Conservation (phyloP, 2,797 vertebrate species). For the Bucorvus abyssinicus region DNA sequence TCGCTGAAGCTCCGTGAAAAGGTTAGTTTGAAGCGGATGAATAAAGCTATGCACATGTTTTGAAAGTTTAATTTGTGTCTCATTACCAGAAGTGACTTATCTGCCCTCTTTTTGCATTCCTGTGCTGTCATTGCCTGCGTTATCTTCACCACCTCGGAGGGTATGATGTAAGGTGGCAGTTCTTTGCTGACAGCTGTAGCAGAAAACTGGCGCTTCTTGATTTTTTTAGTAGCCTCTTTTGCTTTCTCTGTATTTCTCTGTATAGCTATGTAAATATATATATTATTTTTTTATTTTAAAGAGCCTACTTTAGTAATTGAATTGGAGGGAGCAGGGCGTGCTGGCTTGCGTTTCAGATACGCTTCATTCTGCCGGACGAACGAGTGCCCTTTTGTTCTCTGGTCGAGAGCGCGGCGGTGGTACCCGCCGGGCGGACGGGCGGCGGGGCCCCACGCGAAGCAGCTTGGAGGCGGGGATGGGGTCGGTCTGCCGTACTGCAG, state of each 20-base stretch:
- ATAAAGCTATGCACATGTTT: conserved; percentile 81
- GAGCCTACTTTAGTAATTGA: conserved; percentile 58
- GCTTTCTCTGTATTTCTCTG: conserved; percentile 59
- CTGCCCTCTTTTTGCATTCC: conserved; percentile 65
- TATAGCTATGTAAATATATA: conserved; percentile 67
- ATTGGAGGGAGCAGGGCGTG: neutral
- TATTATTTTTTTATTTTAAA: conserved; percentile 68
- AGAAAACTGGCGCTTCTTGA: conserved; percentile 68
- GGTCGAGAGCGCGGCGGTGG: neutral
- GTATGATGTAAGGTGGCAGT: conserved; percentile 54
- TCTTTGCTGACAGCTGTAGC: conserved; percentile 68
- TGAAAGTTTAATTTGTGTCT: conserved; percentile 77
- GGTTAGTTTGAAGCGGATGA: conserved; percentile 76
- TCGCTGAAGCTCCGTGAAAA: conserved; percentile 74
- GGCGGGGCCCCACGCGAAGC: neutral
- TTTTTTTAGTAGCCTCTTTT: conserved; percentile 64
- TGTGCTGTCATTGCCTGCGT: conserved; percentile 61
- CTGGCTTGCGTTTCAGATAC: neutral
- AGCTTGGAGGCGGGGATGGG: conserved; percentile 13
- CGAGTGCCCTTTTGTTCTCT: neutral
- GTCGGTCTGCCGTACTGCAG: neutral
- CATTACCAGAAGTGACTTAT: conserved; percentile 79
- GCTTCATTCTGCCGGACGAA: neutral
- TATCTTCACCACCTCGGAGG: conserved; percentile 63
- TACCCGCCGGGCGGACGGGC: accelerated